Base-by-base conservation (phyloP, 2,888 invertebrate genomes). In the Archaeoteleia sp. region DNA sequence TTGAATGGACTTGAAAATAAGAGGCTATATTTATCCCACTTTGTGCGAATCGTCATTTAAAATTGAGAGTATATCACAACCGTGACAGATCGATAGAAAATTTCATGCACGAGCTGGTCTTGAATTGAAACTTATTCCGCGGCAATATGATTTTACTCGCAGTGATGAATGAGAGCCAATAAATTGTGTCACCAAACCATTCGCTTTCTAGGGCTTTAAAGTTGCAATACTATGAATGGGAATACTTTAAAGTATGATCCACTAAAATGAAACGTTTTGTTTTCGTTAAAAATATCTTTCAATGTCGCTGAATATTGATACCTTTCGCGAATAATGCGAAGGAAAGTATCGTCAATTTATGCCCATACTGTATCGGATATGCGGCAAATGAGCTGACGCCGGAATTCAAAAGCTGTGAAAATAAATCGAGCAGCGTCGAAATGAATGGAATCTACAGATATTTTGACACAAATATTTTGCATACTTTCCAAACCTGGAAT, bases 131-230 rank as follows among this genome's bases (percentile, higher is more conserved):
- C 54, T 42, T 43, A 40, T 54, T 23, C 27, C 35, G 27, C 15
- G 43, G 54, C 35, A 54, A 43, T 54, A 34, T 54, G 54, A 54
- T 54, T 54, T 54, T 54, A 35, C 27, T 43, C 54, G 34, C n/a
- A 27, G 35, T 54, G 54, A 54, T 54, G 35, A 54, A 54, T 54
- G 54, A 43, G 37, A 27, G 8, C 29, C 35, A 37, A 55, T 55
- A 55, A 55, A 55, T 55, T 17, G 55, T 13, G 9, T 5, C 17
- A 4, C 15, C 8, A n/a, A 42, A 53, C 8, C 43, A 27, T 3
- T 53, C 43, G 34, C 27, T 43, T 43, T 32, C 42, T 43, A 9
- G 10, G 29, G 30, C 10, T 43, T 43, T 29, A 30, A 54, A 29
- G 15, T 40, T 42, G 42, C 43, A 25, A 35, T 29, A 37, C 12